These are phyloP conservation scores for Ichneumoninae sp. DNA, from an alignment of 2,888 invertebrate species.

Conservation along the genomic window DNA sequence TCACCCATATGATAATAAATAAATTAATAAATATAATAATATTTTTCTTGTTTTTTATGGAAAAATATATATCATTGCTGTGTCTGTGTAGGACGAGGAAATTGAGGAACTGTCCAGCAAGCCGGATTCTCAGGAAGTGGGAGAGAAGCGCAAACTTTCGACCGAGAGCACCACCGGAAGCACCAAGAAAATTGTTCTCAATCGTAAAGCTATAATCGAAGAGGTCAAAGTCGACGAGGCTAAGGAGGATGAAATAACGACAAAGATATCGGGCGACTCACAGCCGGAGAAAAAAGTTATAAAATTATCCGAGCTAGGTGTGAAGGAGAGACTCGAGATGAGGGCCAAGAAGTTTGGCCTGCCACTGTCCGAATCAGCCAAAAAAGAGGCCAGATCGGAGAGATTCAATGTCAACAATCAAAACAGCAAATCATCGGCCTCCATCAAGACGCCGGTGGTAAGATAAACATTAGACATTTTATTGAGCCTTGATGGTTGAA, in stretches of 20 bases:
- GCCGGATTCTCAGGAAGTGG: conserved; percentile 80
- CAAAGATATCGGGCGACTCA: conserved; percentile 64
- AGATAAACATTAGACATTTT: conserved; percentile 39
- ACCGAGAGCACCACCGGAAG: conserved; percentile 76
- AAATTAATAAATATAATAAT: no score
- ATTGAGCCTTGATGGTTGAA: background rate
- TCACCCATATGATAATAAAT: no score
- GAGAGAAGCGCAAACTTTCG: conserved; percentile 80
- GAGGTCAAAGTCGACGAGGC: conserved; percentile 77
- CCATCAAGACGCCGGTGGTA: conserved; percentile 82
- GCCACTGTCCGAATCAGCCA: conserved; percentile 87
- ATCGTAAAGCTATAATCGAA: conserved; percentile 80
- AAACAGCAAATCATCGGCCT: conserved; percentile 79
- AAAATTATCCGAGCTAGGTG: conserved; percentile 86
- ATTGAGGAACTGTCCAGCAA: conserved; percentile 81
- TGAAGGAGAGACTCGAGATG: conserved; percentile 90
- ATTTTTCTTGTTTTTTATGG: no score
- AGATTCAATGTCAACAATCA: conserved; percentile 86
- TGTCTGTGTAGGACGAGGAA: conserved; percentile 81
- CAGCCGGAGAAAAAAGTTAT: conserved; percentile 85
- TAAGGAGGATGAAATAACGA: conserved; percentile 70
- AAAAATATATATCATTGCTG: no score
- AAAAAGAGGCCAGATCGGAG: conserved; percentile 89
- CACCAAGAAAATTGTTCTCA: conserved; percentile 87
- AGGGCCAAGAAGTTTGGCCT: conserved; percentile 93